These are phyloP conservation scores for Erebia epiphron DNA, from an alignment of 2,888 invertebrate genomes.

Conservation along the genomic window DNA sequence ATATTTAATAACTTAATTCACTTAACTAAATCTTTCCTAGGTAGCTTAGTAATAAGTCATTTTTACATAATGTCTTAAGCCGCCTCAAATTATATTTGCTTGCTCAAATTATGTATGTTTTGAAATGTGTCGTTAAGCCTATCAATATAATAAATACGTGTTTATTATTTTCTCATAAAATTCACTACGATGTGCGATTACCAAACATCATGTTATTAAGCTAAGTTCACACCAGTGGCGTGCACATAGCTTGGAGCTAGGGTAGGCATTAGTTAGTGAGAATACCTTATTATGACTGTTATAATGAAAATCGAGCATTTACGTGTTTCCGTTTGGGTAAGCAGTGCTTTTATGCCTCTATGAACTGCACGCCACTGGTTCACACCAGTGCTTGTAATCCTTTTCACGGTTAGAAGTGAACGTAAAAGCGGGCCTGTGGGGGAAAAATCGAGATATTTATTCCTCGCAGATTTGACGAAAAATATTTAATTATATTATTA, in stretches of 20 bases:
- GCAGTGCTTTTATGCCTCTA: too few species aligned
- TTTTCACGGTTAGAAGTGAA: too few species aligned
- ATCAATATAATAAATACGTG: neutral
- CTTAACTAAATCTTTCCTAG: neutral
- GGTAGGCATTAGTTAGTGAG: too few species aligned
- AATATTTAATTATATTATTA: too few species aligned
- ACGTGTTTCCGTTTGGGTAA: too few species aligned
- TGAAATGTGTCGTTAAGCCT: neutral
- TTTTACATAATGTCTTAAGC: neutral
- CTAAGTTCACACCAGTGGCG: neutral
- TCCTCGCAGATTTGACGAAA: too few species aligned
- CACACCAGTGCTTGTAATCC: neutral
- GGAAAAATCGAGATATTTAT: too few species aligned
- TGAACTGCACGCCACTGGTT: too few species aligned
- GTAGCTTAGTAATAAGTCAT: neutral
- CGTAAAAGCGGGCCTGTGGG: too few species aligned
- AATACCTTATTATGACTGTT: too few species aligned
- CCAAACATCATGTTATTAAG: neutral
- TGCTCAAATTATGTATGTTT: neutral
- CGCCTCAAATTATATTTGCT: neutral
- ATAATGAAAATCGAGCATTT: too few species aligned
- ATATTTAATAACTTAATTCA: slow-evolving; percentile 15
- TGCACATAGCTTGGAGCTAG: too few species aligned
- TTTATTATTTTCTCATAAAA: neutral
- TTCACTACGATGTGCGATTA: neutral